Conservation (phyloP, 2,888 invertebrate species). For the Acrobasis suavella region DNA sequence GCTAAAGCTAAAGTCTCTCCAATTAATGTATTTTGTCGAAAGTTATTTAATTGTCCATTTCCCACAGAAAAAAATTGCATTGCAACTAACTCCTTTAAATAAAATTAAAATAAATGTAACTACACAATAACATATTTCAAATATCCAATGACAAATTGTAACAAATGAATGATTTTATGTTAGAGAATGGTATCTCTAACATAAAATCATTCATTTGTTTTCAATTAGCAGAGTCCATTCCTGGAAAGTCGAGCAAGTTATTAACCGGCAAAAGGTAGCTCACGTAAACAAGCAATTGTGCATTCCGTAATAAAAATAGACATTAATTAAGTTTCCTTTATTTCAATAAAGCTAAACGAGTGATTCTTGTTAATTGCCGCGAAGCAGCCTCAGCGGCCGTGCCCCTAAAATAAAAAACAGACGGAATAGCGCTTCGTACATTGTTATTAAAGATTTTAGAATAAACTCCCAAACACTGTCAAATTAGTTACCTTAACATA, state of each 20-base stretch:
- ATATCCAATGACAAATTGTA: neutral
- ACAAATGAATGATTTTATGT: too few species aligned
- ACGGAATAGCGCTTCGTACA: neutral
- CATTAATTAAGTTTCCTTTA: conserved; percentile 63
- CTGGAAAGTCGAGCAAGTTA: conserved; percentile 17
- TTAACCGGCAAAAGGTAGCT: conserved; percentile 29
- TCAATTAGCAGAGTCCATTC: conserved; percentile 43
- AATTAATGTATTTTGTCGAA: too few species aligned
- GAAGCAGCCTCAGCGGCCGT: conserved; percentile 51
- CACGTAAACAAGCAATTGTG: conserved; percentile 29
- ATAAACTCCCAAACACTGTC: too few species aligned
- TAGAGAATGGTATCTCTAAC: neutral
- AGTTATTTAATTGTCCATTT: too few species aligned
- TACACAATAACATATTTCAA: too few species aligned
- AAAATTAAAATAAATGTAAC: too few species aligned
- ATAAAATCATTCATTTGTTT: conserved; percentile 9
- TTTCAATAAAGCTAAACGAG: conserved; percentile 65
- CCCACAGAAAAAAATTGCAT: too few species aligned
- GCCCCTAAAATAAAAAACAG: neutral
- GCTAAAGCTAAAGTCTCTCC: too few species aligned
- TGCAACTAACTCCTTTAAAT: too few species aligned
- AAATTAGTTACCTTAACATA: too few species aligned
- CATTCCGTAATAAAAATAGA: conserved; percentile 30
- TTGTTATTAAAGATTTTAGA: too few species aligned
- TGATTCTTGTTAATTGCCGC: conserved; percentile 73